phyloP scores from a whole-genome alignment of 2,888 invertebrate genomes.

The Calliopum simillimum region DNA sequence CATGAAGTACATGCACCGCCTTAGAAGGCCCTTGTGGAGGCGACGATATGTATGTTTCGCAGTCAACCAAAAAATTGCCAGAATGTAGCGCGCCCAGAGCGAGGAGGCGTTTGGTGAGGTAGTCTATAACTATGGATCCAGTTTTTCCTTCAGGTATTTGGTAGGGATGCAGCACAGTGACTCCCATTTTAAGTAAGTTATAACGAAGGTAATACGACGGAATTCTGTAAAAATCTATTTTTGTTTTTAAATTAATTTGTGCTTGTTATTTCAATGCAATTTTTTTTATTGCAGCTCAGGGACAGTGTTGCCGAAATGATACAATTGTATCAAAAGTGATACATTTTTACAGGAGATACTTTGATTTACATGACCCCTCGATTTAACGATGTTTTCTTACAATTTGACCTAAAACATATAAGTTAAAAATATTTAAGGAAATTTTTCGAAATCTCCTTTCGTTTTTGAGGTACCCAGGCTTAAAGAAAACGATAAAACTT shows the following conservation, averaged over 20 bases:
- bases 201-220: too few relatives aligned
- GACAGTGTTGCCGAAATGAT: too few relatives aligned
- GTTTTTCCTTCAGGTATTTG: conserved; percentile 89
- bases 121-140: conserved; percentile 90
- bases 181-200: conserved; percentile 62
- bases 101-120: conserved; percentile 84
- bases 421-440: too few relatives aligned
- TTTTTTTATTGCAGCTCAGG: too few relatives aligned
- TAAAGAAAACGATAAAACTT: too few relatives aligned
- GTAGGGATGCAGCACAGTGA: conserved; percentile 79
- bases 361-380: too few relatives aligned
- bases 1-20: conserved; percentile 92
- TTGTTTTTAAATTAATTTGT: background rate
- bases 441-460: too few relatives aligned
- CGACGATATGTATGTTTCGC: conserved; percentile 90
- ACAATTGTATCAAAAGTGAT: too few relatives aligned
- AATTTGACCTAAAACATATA: too few relatives aligned
- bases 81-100: conserved; percentile 85
- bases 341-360: too few relatives aligned
- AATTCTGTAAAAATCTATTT: background rate
- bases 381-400: too few relatives aligned
- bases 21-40: conserved; percentile 77
- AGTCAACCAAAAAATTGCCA: conserved; percentile 94
- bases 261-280: background rate
- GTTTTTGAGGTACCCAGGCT: too few relatives aligned